A percentile compares a stretch with the other conserved stretches of the same genome.
Conservation (phyloP, 2,888 invertebrate species). For the Protophormia terraenovae region DNA sequence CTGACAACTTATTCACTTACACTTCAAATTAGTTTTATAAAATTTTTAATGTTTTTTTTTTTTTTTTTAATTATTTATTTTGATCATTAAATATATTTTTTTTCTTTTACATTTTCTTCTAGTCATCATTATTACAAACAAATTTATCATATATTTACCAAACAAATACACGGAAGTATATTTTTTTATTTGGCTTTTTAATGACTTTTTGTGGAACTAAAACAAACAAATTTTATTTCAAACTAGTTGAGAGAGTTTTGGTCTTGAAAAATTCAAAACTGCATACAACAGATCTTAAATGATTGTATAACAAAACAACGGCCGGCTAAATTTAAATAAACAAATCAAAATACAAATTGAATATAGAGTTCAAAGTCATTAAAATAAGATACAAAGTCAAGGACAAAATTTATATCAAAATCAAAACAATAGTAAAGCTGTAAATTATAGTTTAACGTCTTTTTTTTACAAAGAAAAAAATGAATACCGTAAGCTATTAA, state of each 20-base stretch:
- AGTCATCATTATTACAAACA: neutral
- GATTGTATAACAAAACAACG: constrained; percentile 10
- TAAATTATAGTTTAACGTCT: neutral
- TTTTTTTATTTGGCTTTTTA: neutral
- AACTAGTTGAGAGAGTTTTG: neutral
- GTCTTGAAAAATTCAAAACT: constrained; percentile 1
- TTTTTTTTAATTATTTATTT: neutral
- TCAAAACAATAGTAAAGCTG: neutral
- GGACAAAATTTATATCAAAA: constrained; percentile 31
- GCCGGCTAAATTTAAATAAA: constrained; percentile 16
- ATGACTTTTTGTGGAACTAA: neutral
- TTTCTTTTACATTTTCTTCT: neutral
- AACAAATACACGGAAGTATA: constrained; percentile 35
- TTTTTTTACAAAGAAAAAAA: neutral
- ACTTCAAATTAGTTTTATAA: too few species aligned
- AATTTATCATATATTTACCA: neutral
- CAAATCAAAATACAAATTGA: neutral
- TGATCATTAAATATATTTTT: neutral
- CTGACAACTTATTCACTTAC: too few species aligned
- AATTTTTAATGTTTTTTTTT: too few species aligned
- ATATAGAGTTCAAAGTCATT: constrained; percentile 57
- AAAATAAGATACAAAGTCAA: constrained; percentile 56
- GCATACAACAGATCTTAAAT: neutral
- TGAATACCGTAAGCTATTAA: neutral
- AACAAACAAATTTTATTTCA: neutral